Evolutionary conservation across 2,113 vertebrate species (phyloP), one percentile per base, ranked within the genome.

Genomic region (Larimichthys crocea): DNA sequence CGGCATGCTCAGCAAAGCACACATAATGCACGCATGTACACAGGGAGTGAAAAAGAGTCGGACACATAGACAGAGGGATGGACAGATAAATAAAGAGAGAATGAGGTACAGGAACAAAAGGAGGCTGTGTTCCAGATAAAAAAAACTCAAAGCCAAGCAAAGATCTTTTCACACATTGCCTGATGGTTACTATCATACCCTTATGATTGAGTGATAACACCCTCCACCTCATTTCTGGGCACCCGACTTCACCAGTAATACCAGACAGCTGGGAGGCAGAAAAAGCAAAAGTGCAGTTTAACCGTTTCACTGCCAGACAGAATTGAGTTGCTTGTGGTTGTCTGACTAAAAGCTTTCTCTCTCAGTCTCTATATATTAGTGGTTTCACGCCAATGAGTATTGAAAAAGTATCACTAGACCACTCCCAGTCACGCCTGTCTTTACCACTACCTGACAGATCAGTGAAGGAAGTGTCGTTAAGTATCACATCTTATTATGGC

Each of bases 231-330:
- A 80, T 92, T 92, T 91, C 89, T 89, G 79, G 87, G 80, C 86
- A 88, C 65, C 65, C 62, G 75, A 52, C 85, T 85, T 70, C 78
- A 80, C 75, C 73, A 74, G 84, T 85, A 82, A 87, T 59, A 88
- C 74, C 76, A 87, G 86, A 89, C 90, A 91, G 89, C 91, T 89
- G 90, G 79, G 80, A 86, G 88, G 77, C 22, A 82, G 53, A 76
- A 84, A 89, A 91, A 90, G 79, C 76, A 92, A 91, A 92, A 91
- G 88, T 92, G 86, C 91, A 91, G 91, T 93, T 95, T 95, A 95
- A 96, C 94, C 93, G 94, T 95, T 95, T 96, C 89, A 88, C 78
- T 93, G 91, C 95, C 70, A 53, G 88, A 68, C 74, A 86, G 92
- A 92, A 88, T 84, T 95, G 93, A 94, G 92, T 92, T 49, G 89